Percentiles rank a stretch among this genome's conserved stretches.
These are phyloP conservation scores for Dermatemys mawii DNA, from an alignment of 2,113 vertebrate species.

Conservation along the genomic window DNA sequence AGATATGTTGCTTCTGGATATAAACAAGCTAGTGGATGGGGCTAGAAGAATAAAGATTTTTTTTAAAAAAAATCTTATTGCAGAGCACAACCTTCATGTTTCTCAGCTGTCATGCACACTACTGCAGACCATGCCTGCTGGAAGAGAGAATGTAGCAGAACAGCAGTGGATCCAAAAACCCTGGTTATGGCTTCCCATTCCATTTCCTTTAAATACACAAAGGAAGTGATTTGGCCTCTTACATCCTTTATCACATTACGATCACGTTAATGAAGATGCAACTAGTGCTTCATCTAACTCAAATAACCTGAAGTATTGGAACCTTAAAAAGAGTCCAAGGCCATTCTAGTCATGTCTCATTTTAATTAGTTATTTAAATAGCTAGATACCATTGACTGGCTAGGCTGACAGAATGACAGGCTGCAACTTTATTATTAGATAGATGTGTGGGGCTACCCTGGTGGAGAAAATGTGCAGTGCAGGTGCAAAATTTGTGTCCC, in stretches of 20 bases:
- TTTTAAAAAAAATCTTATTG: too few relatives aligned
- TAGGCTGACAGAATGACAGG: too few relatives aligned
- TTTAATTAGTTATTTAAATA: background rate
- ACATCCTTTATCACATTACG: background rate
- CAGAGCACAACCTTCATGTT: background rate
- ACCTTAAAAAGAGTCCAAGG: background rate
- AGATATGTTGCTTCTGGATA: background rate
- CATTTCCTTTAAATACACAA: background rate
- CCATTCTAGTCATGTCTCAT: background rate
- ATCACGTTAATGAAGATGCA: background rate
- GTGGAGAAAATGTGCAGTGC: too few relatives aligned
- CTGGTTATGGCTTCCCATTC: fast-evolving
- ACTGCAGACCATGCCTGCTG: background rate
- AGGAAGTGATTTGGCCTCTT: background rate
- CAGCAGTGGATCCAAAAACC: background rate
- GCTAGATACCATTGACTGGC: background rate
- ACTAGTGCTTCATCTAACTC: background rate
- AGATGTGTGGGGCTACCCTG: too few relatives aligned
- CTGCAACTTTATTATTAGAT: too few relatives aligned
- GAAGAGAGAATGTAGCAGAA: background rate
- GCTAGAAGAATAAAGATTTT: background rate
- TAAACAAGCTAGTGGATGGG: background rate
- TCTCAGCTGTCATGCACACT: background rate
- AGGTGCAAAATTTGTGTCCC: too few relatives aligned
- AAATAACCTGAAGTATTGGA: background rate